Percentiles rank a stretch among this genome's conserved stretches.
Evolutionary conservation across 2,113 vertebrate species (phyloP).

Genomic region (Amphiprion percula): DNA sequence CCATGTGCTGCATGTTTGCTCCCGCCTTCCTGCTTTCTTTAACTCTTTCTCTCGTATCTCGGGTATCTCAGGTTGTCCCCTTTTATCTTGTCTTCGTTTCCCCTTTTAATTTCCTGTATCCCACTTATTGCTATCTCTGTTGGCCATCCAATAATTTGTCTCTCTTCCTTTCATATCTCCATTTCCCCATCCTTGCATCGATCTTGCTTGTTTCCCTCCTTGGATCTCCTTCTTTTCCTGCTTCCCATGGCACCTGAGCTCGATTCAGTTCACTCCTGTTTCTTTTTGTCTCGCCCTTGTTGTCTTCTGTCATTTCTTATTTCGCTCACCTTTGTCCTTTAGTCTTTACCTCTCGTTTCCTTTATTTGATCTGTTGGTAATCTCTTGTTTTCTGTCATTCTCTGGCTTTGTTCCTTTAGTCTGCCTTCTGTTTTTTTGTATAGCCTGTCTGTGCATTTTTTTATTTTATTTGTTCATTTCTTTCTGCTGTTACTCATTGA

Average conservation of each 20-base stretch:
- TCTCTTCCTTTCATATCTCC: background rate
- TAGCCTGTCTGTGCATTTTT: background rate
- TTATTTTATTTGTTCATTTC: background rate
- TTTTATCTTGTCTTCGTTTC: background rate
- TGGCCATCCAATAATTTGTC: constrained; percentile 16
- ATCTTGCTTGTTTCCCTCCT: background rate
- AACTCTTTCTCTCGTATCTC: background rate
- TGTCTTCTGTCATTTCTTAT: constrained; percentile 22
- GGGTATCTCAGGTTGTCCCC: constrained; percentile 16
- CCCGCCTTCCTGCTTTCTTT: background rate
- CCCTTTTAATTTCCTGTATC: constrained; percentile 28
- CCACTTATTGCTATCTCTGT: background rate
- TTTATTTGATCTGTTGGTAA: constrained; percentile 6
- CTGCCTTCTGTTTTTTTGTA: background rate
- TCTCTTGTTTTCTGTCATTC: background rate
- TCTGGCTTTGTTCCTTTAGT: background rate
- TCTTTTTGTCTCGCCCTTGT: background rate
- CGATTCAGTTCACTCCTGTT: background rate
- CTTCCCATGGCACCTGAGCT: constrained; percentile 1
- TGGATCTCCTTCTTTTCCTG: background rate
- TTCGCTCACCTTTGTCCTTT: constrained; percentile 13
- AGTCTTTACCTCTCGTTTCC: background rate
- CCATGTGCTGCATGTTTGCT: background rate
- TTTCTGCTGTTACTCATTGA: background rate
- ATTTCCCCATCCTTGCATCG: constrained; percentile 5